Evolutionary conservation across 2,888 invertebrate genomes (phyloP), one percentile per base, ranked within the genome.

Genomic region (Pheosia gnoma): DNA sequence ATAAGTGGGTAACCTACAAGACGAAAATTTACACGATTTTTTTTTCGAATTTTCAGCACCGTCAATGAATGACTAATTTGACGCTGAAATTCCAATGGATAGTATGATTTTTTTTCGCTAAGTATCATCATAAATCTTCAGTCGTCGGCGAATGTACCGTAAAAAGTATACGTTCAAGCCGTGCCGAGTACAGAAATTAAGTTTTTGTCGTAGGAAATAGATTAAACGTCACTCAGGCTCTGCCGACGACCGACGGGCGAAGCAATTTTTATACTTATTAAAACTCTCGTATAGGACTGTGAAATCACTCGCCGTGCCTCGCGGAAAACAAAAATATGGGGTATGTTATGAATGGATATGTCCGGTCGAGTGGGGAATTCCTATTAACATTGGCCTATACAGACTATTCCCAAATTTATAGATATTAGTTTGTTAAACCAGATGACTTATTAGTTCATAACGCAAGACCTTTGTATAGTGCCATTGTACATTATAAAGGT

Each of bases 161-260:
- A 72, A 70, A 73, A 74, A 63, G 57, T 59, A 59, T 52, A 63
- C 52, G 53, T 45, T 59, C 61, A 52, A n/a, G 49, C 60, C 57
- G 68, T 55, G 51, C 61, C 52, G 56, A 74, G 62, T 65, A 45
- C 67, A 66, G 66, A 72, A 75, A 75, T 75, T 72, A 75, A 69
- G 72, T 73, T 78, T 70, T 75, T 71, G 68, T 69, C 72, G 68
- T 60, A 43, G 61, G 57, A 60, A 69, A 73, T 69, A 69, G 77
- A 78, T 78, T 78, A 73, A 78, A 78, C 63, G 75, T 74, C 77
- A 75, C 70, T 76, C 70, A 63, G 38, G 37, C 54, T 56, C 65
- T 68, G 70, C 45, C 11, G 61, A 11, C 68, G 72, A 74, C 71
- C 68, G 72, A 74, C 71, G 54, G 67, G 57, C 58, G 58, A 13